Evolutionary conservation across 2,113 vertebrate genomes (phyloP).

Genomic region (Silurus meridionalis): DNA sequence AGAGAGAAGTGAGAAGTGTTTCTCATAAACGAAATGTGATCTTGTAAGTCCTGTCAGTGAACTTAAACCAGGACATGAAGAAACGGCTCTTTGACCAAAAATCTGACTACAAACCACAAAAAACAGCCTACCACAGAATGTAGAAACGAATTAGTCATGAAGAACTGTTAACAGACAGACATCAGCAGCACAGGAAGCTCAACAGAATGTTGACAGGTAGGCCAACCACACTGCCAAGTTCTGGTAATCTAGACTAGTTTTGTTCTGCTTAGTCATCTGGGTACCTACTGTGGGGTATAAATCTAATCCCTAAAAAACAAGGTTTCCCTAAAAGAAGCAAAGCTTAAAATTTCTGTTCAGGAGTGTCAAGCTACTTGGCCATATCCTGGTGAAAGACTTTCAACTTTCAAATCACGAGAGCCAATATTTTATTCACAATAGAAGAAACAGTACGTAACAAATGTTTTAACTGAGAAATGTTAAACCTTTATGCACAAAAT

Average conservation of each 20-base stretch:
- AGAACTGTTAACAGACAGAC: not conserved
- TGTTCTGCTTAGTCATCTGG: not conserved
- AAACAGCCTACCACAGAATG: not conserved
- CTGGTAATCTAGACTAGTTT: not conserved
- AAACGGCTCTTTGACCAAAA: not conserved
- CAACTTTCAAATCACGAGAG: no score
- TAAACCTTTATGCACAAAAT: no score
- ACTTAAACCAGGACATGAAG: not conserved
- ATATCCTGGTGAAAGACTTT: not conserved
- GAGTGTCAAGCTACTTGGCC: not conserved
- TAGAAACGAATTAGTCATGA: slow-evolving; percentile 4
- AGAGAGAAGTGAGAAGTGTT: not conserved
- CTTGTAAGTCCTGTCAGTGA: not conserved
- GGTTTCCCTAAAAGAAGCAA: not conserved
- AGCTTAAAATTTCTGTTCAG: not conserved
- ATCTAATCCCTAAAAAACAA: not conserved
- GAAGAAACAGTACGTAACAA: no score
- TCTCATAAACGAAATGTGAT: not conserved
- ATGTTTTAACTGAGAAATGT: no score
- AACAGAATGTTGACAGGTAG: not conserved
- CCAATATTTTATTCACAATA: no score
- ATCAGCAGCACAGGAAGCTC: not conserved
- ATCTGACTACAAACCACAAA: not conserved
- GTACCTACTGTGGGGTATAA: not conserved
- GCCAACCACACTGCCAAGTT: not conserved